These are phyloP conservation scores for Pachliopta kotzebuea DNA, from an alignment of 2,888 invertebrate species.

Conservation along the genomic window DNA sequence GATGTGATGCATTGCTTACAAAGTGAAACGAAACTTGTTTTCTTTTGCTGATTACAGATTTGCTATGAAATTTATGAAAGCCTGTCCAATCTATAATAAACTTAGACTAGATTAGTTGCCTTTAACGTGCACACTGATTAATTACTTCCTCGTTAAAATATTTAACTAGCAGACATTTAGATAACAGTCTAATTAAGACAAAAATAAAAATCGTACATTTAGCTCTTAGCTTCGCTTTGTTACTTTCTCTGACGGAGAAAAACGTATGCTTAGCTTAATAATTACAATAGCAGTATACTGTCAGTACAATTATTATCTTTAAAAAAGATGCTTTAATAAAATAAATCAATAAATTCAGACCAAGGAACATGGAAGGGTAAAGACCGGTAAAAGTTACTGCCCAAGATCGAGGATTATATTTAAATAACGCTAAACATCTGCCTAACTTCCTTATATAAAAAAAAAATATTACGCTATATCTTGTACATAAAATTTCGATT, in stretches of 20 bases:
- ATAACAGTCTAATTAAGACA: neutral
- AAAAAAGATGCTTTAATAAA: too few relatives aligned
- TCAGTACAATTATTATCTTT: too few relatives aligned
- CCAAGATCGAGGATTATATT: too few relatives aligned
- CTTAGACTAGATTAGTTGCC: slow-evolving; percentile 11
- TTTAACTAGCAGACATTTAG: neutral
- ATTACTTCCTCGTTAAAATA: slow-evolving; percentile 5
- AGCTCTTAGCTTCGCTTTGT: neutral
- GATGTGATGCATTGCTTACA: slow-evolving; percentile 19
- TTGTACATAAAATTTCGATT: too few relatives aligned
- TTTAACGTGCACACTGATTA: slow-evolving; percentile 3
- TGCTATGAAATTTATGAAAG: slow-evolving; percentile 29
- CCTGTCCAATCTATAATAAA: slow-evolving; percentile 26
- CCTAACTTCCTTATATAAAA: too few relatives aligned
- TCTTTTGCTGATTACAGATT: slow-evolving; percentile 26
- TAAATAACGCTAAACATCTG: too few relatives aligned
- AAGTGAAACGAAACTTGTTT: slow-evolving; percentile 29
- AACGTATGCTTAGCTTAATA: neutral
- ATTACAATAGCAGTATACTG: too few relatives aligned
- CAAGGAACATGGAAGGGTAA: too few relatives aligned
- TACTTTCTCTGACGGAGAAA: neutral
- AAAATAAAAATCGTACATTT: neutral
- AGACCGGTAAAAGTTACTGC: too few relatives aligned
- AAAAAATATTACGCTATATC: too few relatives aligned
- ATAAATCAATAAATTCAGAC: too few relatives aligned